A percentile compares a stretch with the other conserved stretches of the same genome.
Conservation (phyloP, 2,888 invertebrate species). For the Lumbricus terrestris region DNA sequence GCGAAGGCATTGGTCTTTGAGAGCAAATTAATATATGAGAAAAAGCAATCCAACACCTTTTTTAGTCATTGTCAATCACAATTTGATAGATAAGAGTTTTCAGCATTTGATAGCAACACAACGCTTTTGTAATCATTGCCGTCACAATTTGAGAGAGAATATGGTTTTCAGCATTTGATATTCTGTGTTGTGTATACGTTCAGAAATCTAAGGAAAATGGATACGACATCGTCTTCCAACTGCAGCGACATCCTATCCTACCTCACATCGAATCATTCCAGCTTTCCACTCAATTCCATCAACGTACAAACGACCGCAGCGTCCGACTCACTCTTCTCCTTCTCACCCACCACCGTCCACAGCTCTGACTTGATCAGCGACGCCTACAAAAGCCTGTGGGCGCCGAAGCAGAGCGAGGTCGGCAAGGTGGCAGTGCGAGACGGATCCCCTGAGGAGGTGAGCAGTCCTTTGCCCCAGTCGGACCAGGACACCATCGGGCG, state of each 20-base stretch:
- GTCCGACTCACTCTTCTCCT: background rate
- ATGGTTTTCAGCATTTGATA: too few relatives aligned
- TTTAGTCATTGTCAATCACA: background rate
- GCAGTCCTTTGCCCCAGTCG: background rate
- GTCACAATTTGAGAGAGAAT: too few relatives aligned
- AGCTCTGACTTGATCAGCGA: background rate
- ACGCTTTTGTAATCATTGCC: too few relatives aligned
- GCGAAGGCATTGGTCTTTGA: too few relatives aligned
- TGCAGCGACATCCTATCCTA: background rate
- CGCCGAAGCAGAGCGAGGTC: background rate
- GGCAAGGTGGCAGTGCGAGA: background rate
- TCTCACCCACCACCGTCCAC: background rate
- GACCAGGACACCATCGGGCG: slow-evolving; percentile 41
- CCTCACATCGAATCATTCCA: background rate
- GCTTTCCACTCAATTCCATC: background rate
- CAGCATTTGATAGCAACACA: too few relatives aligned
- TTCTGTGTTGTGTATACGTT: too few relatives aligned
- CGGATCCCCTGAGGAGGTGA: background rate
- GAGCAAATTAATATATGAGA: too few relatives aligned
- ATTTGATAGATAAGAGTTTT: too few relatives aligned
- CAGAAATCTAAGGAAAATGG: background rate
- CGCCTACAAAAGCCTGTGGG: background rate
- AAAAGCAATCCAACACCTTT: background rate
- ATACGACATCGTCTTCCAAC: background rate
- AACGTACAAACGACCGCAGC: background rate